Evolutionary conservation across 2,113 vertebrate species (phyloP).

Genomic region (Struthio camelus): DNA sequence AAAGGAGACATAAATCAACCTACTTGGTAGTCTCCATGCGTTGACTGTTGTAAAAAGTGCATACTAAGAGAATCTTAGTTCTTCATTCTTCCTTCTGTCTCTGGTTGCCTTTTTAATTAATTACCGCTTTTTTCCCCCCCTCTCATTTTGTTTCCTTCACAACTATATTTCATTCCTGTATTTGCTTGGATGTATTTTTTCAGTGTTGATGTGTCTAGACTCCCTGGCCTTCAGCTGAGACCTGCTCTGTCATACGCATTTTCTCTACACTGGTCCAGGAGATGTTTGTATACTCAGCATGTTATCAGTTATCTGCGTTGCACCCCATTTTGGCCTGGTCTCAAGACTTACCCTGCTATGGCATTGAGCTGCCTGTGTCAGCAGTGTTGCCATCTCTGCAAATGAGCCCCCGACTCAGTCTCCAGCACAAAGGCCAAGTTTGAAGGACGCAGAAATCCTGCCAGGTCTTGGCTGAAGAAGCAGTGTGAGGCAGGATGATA

Average conservation of each 20-base stretch:
- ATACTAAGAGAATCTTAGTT: not conserved
- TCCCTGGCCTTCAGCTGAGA: not conserved
- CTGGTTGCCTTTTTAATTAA: not conserved
- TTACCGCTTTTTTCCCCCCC: not conserved
- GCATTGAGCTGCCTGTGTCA: fast-evolving
- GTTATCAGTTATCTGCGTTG: not conserved
- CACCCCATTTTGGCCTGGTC: not conserved
- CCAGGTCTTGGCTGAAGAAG: not conserved
- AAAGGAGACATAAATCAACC: constrained; percentile 23
- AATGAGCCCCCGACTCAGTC: not conserved
- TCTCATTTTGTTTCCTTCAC: not conserved
- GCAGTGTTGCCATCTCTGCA: not conserved
- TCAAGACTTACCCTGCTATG: not conserved
- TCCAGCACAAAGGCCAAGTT: not conserved
- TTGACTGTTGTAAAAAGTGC: not conserved
- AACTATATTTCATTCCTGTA: not conserved
- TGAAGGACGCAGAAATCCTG: not conserved
- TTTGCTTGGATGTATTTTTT: not conserved
- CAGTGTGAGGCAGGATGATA: not conserved
- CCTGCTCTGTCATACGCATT: fast-evolving
- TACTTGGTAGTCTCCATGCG: not conserved
- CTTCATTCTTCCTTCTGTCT: not conserved
- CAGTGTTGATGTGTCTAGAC: not conserved
- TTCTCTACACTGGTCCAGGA: not conserved
- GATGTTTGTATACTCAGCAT: not conserved